phyloP scores from a whole-genome alignment of 2,113 vertebrate species.

The Nesogale talazaci region DNA sequence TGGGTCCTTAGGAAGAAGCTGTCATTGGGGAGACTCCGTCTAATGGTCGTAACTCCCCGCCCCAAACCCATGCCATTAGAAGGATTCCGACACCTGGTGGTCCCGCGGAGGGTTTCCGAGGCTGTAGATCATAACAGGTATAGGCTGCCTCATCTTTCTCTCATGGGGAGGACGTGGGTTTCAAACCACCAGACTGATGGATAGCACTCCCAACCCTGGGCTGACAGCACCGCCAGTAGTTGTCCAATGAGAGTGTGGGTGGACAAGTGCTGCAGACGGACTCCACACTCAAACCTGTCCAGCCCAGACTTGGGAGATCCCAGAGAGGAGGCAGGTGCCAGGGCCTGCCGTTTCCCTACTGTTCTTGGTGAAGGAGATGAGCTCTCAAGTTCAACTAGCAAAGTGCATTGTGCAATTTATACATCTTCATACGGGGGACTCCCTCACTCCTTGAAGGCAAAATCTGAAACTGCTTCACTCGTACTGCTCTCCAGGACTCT shows the following conservation, averaged over 20 bases:
- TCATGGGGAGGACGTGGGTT: no score
- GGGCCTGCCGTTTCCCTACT: background rate
- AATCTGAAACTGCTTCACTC: background rate
- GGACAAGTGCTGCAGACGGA: background rate
- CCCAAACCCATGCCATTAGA: no score
- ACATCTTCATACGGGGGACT: background rate
- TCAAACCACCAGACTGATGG: no score
- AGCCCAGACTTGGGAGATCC: no score
- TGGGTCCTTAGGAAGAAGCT: background rate
- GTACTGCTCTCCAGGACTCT: background rate
- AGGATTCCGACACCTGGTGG: background rate
- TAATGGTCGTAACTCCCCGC: background rate
- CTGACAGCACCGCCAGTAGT: no score
- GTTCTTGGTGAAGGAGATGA: background rate
- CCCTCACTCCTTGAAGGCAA: background rate
- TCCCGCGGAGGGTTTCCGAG: background rate
- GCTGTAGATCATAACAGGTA: no score
- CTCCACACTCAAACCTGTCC: fast-evolving
- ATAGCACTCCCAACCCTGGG: no score
- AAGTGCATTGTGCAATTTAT: background rate
- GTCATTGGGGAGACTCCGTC: background rate
- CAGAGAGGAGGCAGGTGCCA: background rate
- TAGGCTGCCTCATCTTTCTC: no score
- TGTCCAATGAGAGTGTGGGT: no score
- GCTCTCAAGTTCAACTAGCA: background rate